A percentile compares a stretch with the other conserved stretches of the same genome.
Conservation (phyloP, 2,113 vertebrate genomes). For the Egretta garzetta region DNA sequence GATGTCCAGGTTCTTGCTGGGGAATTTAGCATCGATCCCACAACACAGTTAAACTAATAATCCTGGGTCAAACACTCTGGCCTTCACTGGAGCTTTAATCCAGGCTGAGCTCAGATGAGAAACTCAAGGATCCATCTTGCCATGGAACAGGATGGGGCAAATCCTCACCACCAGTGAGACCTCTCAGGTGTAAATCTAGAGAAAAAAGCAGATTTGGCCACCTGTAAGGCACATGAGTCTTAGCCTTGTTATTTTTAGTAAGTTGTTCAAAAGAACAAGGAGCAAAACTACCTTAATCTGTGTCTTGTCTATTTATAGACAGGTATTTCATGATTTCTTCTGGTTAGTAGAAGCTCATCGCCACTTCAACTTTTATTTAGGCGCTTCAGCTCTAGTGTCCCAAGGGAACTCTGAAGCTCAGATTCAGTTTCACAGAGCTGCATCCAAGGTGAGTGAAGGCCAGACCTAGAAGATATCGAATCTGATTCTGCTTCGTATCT, state of each 20-base stretch:
- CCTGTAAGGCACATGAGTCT: not conserved
- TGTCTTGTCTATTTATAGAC: not conserved
- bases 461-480: not conserved
- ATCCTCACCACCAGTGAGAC: not conserved
- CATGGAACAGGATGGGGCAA: not conserved
- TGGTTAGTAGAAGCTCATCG: not conserved
- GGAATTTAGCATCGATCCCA: not conserved
- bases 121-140: not conserved
- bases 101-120: not conserved
- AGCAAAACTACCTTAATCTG: not conserved
- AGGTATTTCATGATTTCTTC: not conserved
- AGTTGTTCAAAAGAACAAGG: not conserved
- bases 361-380: not conserved
- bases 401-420: not conserved
- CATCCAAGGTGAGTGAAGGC: not conserved
- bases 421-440: not conserved
- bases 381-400: not conserved
- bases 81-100: not conserved
- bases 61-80: not conserved
- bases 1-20: not conserved
- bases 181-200: not conserved
- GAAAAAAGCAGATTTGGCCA: not conserved
- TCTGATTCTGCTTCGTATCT: not conserved
- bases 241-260: not conserved
- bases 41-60: not conserved